Conservation (phyloP, 2,888 invertebrate species). For the Blastobasis adustella region DNA sequence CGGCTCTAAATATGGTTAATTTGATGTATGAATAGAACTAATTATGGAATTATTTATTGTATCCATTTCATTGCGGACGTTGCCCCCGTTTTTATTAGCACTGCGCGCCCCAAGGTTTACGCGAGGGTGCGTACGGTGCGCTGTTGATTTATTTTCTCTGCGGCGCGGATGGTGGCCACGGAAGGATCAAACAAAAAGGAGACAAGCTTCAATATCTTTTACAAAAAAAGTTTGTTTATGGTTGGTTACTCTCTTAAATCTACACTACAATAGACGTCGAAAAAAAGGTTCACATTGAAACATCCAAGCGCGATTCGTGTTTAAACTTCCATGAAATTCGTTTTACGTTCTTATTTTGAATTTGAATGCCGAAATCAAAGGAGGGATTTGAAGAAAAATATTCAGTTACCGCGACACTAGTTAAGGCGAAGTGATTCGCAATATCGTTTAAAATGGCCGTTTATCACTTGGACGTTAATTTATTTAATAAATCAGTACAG, state of each 20-base stretch:
- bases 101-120: slow-evolving; percentile 40
- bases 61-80: slow-evolving; percentile 53
- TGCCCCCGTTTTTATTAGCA: slow-evolving; percentile 55
- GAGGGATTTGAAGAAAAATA: slow-evolving; percentile 30
- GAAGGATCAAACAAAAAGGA: neutral
- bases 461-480: slow-evolving; percentile 56
- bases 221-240: slow-evolving; percentile 7
- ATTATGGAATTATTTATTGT: slow-evolving; percentile 68
- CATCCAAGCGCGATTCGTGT: slow-evolving; percentile 14
- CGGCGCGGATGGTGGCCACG: slow-evolving; percentile 19
- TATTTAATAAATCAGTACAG: slow-evolving; percentile 66
- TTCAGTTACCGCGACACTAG: slow-evolving; percentile 9
- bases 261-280: slow-evolving; percentile 13
- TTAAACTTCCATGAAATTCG: slow-evolving; percentile 38
- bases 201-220: too few species aligned
- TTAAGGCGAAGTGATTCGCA: slow-evolving; percentile 30
- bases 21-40: slow-evolving; percentile 65
- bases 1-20: slow-evolving; percentile 45
- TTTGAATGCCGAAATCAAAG: slow-evolving; percentile 22
- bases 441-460: slow-evolving; percentile 44
- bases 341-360: slow-evolving; percentile 25
- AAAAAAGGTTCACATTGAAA: slow-evolving; percentile 10
- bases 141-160: slow-evolving; percentile 40
- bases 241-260: slow-evolving; percentile 1
- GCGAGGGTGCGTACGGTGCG: slow-evolving; percentile 34